phyloP scores from a whole-genome alignment of 2,888 invertebrate species.

The Brachyptera risi region DNA sequence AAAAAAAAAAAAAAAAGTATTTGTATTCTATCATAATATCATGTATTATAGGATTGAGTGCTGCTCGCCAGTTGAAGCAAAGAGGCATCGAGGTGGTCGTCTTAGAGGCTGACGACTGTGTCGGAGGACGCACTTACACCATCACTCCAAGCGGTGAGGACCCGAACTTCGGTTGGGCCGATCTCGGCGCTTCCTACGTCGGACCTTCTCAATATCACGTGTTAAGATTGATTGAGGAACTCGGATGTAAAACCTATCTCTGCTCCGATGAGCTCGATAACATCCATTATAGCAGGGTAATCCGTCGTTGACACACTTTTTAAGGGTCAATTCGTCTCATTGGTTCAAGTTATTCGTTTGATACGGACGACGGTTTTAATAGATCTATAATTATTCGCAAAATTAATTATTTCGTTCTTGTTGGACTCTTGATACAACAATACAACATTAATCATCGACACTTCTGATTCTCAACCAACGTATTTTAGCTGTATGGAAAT shows the following conservation, averaged over 20 bases:
- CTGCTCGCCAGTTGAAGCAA: conserved; percentile 42
- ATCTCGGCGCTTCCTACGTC: conserved; percentile 46
- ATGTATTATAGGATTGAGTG: conserved; percentile 37
- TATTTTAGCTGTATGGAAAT: no score
- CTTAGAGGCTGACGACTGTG: conserved; percentile 45
- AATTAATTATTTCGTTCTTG: no score
- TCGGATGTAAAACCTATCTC: conserved; percentile 41
- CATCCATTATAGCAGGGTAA: conserved; percentile 32
- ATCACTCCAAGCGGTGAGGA: conserved; percentile 21
- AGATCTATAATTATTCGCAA: no score
- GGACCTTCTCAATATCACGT: conserved; percentile 44
- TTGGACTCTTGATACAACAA: no score
- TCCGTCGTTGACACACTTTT: no score
- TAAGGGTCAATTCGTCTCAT: no score
- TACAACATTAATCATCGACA: no score
- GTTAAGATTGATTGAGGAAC: conserved; percentile 41
- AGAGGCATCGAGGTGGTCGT: conserved; percentile 40
- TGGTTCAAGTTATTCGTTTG: no score
- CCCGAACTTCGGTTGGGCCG: conserved; percentile 36
- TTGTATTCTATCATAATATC: neutral
- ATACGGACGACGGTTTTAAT: no score
- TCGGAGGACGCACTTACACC: conserved; percentile 46
- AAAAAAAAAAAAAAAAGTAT: no score
- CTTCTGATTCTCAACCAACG: no score
- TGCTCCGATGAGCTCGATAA: conserved; percentile 33